Conservation (phyloP, 1,140 invertebrate species). For the Dysdera silvatica region DNA sequence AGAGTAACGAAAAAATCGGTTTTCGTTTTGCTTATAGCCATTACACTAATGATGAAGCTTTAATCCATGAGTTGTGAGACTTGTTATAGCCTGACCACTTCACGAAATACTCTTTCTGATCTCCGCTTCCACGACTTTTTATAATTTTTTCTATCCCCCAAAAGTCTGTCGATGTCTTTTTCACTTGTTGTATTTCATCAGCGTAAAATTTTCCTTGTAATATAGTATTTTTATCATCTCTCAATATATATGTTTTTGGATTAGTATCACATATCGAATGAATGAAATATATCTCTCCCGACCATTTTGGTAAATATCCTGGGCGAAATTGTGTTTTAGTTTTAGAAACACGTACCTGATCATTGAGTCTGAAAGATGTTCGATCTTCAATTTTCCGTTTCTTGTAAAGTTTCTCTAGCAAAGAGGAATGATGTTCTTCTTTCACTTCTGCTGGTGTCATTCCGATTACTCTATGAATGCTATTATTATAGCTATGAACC, state of each 20-base stretch:
- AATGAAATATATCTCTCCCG: constrained; percentile 16
- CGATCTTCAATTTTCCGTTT: neutral
- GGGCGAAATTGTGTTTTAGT: constrained; percentile 15
- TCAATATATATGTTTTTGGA: constrained; percentile 14
- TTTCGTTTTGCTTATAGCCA: too few relatives aligned
- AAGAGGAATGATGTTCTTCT: constrained; percentile 35
- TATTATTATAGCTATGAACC: constrained; percentile 38
- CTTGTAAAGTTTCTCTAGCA: constrained; percentile 6
- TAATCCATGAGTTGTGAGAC: constrained; percentile 5
- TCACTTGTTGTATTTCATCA: constrained; percentile 7
- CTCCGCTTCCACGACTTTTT: neutral
- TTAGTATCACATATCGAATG: neutral
- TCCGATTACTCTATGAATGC: constrained; percentile 43
- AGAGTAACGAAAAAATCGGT: neutral
- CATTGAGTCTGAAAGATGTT: constrained; percentile 39
- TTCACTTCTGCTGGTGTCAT: constrained; percentile 41
- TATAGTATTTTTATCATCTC: neutral
- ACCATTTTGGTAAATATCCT: constrained; percentile 26
- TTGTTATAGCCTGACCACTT: constrained; percentile 13
- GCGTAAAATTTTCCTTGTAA: constrained; percentile 22
- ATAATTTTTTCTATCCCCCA: constrained; percentile 7
- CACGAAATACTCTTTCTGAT: constrained; percentile 14
- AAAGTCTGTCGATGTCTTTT: neutral
- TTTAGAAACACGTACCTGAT: constrained; percentile 29
- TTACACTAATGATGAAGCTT: too few relatives aligned